Base-by-base conservation (phyloP, 2,888 invertebrate genomes). In the Lepidochrysops patricia region DNA sequence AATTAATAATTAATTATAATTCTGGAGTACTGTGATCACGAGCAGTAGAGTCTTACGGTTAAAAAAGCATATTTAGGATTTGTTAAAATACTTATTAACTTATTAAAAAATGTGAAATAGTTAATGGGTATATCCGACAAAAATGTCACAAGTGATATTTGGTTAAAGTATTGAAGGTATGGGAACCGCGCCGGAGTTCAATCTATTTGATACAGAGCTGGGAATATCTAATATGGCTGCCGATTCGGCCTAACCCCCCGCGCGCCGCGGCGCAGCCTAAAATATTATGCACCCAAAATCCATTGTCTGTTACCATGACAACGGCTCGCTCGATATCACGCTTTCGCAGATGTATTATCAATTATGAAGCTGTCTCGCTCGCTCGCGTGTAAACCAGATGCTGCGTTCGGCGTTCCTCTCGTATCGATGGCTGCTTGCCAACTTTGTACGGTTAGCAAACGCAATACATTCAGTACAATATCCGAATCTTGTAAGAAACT, bases 281-380 rank as follows among this genome's bases (percentile, higher is more conserved):
- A 89, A 89, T 89, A 89, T 89, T 89, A 89, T 89, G 89, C 89
- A 89, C 89, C 89, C 89, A 80, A 89, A 89, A 89, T 79, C 88
- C 88, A 87, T 88, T 89, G 88, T 88, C 89, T 86, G 89, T 90
- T 89, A 73, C 85, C 80, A 88, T 88, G 84, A 80, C 86, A 77
- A 90, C 89, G 73, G 68, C 61, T 79, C 88, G 88, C 87, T 87
- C 89, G 82, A 57, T 57, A 57, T 35, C 26, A 57, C 15, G 35
- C 37, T 35, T 57, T 57, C 26, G 57, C 57, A 37, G 57, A 57
- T 57, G 57, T 57, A 57, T 57, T 35, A 57, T 57, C 57, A 57
- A 57, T 25, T 26, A 23, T 57, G 13, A 4, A 13, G 13, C 57
- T 25, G 25, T 57, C 57, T 57, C 57, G n/a, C 57, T 57, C 35